phyloP scores from a whole-genome alignment of 2,797 vertebrate species.

The Perodicticus potto region DNA sequence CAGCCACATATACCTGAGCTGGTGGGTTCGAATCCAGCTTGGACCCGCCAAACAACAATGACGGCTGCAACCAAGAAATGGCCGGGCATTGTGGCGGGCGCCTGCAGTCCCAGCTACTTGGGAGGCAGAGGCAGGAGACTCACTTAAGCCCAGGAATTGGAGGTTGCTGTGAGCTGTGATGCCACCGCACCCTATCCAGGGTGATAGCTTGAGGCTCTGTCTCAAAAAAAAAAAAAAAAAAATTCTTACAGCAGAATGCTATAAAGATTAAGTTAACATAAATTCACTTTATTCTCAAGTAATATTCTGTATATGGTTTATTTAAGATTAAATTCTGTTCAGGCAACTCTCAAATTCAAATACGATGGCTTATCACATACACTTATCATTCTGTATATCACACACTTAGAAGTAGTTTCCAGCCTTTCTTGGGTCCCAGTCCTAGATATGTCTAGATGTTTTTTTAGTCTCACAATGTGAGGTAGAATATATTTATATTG shows the following conservation, averaged over 20 bases:
- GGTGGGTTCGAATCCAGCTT: no score
- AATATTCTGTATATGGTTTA: background rate
- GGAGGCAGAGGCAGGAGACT: no score
- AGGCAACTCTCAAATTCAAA: background rate
- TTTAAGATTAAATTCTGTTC: slow-evolving; percentile 28
- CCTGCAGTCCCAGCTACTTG: no score
- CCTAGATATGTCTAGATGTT: background rate
- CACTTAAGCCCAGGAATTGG: no score
- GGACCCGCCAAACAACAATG: no score
- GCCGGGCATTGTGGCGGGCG: no score
- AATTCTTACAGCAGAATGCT: background rate
- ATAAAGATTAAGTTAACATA: background rate
- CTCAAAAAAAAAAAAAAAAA: no score
- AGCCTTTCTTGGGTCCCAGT: background rate
- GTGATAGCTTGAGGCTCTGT: no score
- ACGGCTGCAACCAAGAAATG: no score
- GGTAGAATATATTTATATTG: background rate
- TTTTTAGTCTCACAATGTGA: background rate
- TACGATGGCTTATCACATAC: background rate
- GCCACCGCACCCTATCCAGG: no score
- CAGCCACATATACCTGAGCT: no score
- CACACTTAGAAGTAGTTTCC: background rate
- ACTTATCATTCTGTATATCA: background rate
- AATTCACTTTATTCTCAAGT: background rate
- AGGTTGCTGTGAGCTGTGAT: no score